Evolutionary conservation across 2,888 invertebrate species (phyloP).

Genomic region (Athalia circularis): DNA sequence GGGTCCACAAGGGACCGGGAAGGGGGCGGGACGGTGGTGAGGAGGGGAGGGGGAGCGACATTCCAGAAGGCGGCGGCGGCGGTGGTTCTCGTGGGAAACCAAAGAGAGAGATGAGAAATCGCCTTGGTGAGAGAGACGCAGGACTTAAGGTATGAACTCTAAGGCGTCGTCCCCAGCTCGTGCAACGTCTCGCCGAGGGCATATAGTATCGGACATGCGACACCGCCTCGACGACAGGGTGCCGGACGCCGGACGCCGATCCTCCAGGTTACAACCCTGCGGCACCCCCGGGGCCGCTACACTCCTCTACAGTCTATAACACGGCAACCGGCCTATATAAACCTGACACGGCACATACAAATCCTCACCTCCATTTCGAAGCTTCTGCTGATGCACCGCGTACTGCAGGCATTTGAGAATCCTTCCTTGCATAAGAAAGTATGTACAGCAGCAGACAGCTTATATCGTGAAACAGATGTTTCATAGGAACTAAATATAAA

Average conservation of each 20-base stretch:
- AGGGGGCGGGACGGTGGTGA: slow-evolving; percentile 39
- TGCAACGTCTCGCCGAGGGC: slow-evolving; percentile 57
- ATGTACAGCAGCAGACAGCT: too few species aligned
- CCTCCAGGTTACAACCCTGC: slow-evolving; percentile 31
- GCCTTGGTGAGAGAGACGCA: slow-evolving; percentile 59
- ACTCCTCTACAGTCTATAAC: background rate
- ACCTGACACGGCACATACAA: too few species aligned
- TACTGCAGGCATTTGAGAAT: too few species aligned
- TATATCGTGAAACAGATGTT: background rate
- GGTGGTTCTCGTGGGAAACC: slow-evolving; percentile 73
- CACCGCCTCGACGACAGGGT: slow-evolving; percentile 37
- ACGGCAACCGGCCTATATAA: background rate
- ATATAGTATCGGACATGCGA: slow-evolving; percentile 35
- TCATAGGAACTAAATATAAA: background rate
- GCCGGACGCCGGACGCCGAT: slow-evolving; percentile 19
- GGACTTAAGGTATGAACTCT: slow-evolving; percentile 57
- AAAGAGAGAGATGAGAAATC: slow-evolving; percentile 66
- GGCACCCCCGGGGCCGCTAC: slow-evolving; percentile 3
- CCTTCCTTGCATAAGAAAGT: too few species aligned
- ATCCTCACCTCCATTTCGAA: too few species aligned
- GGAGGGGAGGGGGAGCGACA: slow-evolving; percentile 68
- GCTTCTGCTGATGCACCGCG: too few species aligned
- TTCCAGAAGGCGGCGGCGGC: slow-evolving; percentile 73
- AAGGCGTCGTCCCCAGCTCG: slow-evolving; percentile 66
- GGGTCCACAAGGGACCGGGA: slow-evolving; percentile 45